These are phyloP conservation scores for Hemibagrus guttatus DNA, from an alignment of 2,797 vertebrate genomes.

Conservation along the genomic window DNA sequence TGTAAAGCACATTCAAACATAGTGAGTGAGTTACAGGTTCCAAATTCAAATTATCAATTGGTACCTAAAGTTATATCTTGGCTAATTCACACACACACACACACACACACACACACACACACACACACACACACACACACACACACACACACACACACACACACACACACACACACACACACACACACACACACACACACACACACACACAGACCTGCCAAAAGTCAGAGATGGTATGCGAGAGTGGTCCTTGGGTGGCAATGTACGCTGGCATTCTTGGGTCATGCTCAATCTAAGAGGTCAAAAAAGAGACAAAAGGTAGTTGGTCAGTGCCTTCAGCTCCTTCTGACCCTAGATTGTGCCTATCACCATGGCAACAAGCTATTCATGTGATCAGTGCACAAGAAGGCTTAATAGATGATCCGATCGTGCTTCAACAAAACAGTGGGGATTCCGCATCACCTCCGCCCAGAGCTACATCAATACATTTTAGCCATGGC, in stretches of 20 bases:
- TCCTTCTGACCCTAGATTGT: slow-evolving; percentile 33
- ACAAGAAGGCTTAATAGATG: slow-evolving; percentile 48
- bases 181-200: not conserved
- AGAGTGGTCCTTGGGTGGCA: slow-evolving; percentile 92
- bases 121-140: slow-evolving; percentile 44
- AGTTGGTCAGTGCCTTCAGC: slow-evolving; percentile 45
- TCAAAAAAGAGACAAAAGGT: slow-evolving; percentile 50
- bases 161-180: not conserved
- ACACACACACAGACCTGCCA: slow-evolving; percentile 85
- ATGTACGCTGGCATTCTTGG: slow-evolving; percentile 97
- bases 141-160: slow-evolving; percentile 16
- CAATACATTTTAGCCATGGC: slow-evolving; percentile 51
- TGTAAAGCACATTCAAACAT: not conserved
- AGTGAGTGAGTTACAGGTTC: not conserved
- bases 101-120: not conserved
- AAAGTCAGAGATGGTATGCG: slow-evolving; percentile 97
- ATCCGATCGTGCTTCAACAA: slow-evolving; percentile 45
- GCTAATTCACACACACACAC: not conserved
- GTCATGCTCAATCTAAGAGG: slow-evolving; percentile 90
- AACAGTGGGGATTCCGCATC: slow-evolving; percentile 50
- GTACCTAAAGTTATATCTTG: not conserved
- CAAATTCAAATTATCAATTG: not conserved
- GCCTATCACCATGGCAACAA: slow-evolving; percentile 43
- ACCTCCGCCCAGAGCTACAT: slow-evolving; percentile 46
- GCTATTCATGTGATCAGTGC: slow-evolving; percentile 43